Evolutionary conservation across 2,797 vertebrate species (phyloP), one percentile per base, ranked within the genome.

Genomic region (Morus bassanus): DNA sequence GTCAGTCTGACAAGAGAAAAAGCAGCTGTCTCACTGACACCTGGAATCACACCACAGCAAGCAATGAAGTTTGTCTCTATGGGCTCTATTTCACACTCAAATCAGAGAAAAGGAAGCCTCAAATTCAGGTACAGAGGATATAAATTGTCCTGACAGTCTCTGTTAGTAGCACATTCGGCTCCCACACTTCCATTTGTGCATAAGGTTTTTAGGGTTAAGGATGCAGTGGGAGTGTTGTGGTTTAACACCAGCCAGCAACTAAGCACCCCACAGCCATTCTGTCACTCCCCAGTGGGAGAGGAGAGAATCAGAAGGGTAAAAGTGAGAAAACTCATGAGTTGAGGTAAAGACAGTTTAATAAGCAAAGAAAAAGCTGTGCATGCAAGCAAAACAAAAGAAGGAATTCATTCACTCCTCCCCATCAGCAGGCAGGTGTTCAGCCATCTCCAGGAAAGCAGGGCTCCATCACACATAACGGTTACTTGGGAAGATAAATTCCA

Each of bases 391-490:
- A 14, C 28, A 61, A 24, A 23, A 12, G 25, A 43, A 35, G 12
- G 31, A 50, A 35, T 35, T 51, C 10, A n/a, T 21, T 61, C 67
- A 16, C 7, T 5, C 8, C 10, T 83, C 43, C 31, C 45, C 23
- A 41, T 18, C 0, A 1, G 3, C 56, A 35, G 33, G 25, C 33
- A 54, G 18, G 25, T 24, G 61, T 31, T 65, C 33, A 24, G 39
- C 8, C 41, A 25, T 37, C 63, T 12, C 33, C 63, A 67, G 33
- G 51, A 45, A 35, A 35, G 37, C 15, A 56, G 61, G 21, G 25
- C 10, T 79, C 19, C 16, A 24, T 24, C 25, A 23, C 5, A 0
- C 0, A 0, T 45, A 54, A 5, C 0, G 1, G 33, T 30, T 18
- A 30, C 60, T 54, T 65, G 31, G 25, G 25, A 45, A 65, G 39